Evolutionary conservation across 2,797 vertebrate genomes (phyloP), one percentile per base, ranked within the genome.

Genomic region (Mionectes olivaceus): DNA sequence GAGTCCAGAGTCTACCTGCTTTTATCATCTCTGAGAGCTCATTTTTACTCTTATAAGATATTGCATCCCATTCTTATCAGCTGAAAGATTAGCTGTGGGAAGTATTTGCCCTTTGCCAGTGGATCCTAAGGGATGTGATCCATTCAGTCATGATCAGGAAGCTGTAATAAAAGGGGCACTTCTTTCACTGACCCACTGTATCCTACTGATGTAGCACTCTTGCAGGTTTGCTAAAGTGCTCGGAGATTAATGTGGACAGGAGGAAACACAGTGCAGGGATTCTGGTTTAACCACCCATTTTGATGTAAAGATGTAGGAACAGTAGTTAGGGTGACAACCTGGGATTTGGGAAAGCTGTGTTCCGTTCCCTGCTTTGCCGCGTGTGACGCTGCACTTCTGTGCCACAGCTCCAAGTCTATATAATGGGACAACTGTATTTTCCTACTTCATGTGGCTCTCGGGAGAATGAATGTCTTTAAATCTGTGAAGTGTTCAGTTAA

Each of bases 371-470:
- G 77, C 70, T 87, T 82, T 2, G 0, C 67, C 49, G 13, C 8
- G 83, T 89, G 67, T 74, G 80, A 92, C 1, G 4, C 27, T 19
- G 73, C 83, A 77, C 64, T 74, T 91, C 64, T 64, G 64, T 69
- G 84, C 82, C 65, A 32, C 1, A 1, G 83, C 63, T 91, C 81
- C 93, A 84, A 76, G 79, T 46, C 82, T 70, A 49, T 44, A 23
- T 39, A 83, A 90, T 10, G 64, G 90, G 75, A 95, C 88, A 94
- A 92, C 75, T 74, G 86, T 64, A 77, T 94, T 96, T 96, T 93
- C 89, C 61, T 57, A 11, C 49, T 87, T 88, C 89, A 73, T 83
- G 53, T 18, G 53, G 57, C 84, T 87, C 87, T 68, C 77, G 87
- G 82, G 92, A 92, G 76, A 89, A 83, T 49, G 83, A 95, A 91